Evolutionary conservation across 2,888 invertebrate genomes (phyloP).

Genomic region (Limnephilus auricula): DNA sequence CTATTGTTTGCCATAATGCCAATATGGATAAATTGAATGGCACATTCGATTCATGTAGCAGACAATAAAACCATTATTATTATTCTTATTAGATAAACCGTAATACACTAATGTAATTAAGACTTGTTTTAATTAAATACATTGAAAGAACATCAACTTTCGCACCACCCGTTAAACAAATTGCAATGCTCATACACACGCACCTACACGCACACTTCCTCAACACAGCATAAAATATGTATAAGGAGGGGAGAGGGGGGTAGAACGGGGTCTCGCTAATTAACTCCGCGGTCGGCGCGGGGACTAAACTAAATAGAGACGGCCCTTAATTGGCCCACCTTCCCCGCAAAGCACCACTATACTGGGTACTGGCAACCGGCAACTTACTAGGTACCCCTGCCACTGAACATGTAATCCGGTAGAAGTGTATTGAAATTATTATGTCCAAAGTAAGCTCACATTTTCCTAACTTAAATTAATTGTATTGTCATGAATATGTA

Average conservation of each 20-base stretch:
- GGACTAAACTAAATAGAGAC: slow-evolving; percentile 63
- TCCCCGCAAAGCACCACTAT: slow-evolving; percentile 31
- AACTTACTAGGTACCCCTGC: not conserved
- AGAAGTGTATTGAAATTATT: not conserved
- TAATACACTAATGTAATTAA: too few relatives aligned
- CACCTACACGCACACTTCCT: not conserved
- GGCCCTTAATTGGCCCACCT: slow-evolving; percentile 60
- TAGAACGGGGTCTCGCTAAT: slow-evolving; percentile 54
- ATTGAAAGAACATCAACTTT: not conserved
- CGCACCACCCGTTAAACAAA: not conserved
- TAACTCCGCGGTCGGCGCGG: slow-evolving; percentile 62
- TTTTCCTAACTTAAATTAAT: not conserved
- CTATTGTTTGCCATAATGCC: too few relatives aligned
- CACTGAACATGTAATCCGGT: not conserved
- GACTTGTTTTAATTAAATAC: too few relatives aligned
- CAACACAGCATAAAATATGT: not conserved
- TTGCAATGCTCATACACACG: not conserved
- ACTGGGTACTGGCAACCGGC: not conserved
- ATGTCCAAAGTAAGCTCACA: not conserved
- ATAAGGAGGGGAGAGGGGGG: slow-evolving; percentile 19
- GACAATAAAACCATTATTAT: too few relatives aligned
- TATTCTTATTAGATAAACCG: too few relatives aligned
- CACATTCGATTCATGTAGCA: too few relatives aligned
- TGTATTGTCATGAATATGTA: too few relatives aligned
- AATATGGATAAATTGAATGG: too few relatives aligned